These are phyloP conservation scores for Clistopyga incitator DNA, from an alignment of 2,888 invertebrate species.

Conservation along the genomic window DNA sequence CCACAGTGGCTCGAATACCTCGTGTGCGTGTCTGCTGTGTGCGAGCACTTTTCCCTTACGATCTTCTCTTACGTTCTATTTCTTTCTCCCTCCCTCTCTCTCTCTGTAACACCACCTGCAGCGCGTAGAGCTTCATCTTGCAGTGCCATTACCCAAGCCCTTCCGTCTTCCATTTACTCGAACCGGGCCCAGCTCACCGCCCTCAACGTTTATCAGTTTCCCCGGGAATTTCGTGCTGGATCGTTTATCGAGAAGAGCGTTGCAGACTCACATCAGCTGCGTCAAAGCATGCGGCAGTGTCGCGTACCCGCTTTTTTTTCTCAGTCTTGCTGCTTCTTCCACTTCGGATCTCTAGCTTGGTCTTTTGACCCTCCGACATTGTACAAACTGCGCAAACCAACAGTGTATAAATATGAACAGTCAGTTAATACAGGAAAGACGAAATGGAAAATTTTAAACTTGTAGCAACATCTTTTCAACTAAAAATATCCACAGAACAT, in stretches of 20 bases:
- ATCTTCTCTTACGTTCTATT: slow-evolving; percentile 22
- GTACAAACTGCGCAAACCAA: background rate
- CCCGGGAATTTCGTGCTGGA: slow-evolving; percentile 48
- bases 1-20: background rate
- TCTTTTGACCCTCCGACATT: background rate
- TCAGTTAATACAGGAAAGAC: background rate
- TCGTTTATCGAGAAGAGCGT: slow-evolving; percentile 56
- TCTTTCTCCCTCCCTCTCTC: slow-evolving; percentile 24
- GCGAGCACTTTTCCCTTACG: slow-evolving; percentile 53
- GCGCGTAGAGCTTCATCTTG: background rate
- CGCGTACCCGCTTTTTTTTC: background rate
- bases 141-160: slow-evolving; percentile 20
- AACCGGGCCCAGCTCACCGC: slow-evolving; percentile 42
- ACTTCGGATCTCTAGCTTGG: slow-evolving; percentile 12
- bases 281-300: slow-evolving; percentile 1
- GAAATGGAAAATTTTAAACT: slow-evolving; percentile 17
- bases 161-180: slow-evolving; percentile 51
- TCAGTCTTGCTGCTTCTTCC: background rate
- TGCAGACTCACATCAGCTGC: slow-evolving; percentile 21
- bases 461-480: slow-evolving; percentile 16
- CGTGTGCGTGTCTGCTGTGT: slow-evolving; percentile 10
- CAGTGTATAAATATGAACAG: background rate
- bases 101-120: slow-evolving; percentile 16
- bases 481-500: background rate
- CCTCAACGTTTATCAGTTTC: slow-evolving; percentile 59